Percentiles rank a stretch among this genome's conserved stretches.
phyloP scores from a whole-genome alignment of 2,888 invertebrate genomes.

The Sesamia inferens region DNA sequence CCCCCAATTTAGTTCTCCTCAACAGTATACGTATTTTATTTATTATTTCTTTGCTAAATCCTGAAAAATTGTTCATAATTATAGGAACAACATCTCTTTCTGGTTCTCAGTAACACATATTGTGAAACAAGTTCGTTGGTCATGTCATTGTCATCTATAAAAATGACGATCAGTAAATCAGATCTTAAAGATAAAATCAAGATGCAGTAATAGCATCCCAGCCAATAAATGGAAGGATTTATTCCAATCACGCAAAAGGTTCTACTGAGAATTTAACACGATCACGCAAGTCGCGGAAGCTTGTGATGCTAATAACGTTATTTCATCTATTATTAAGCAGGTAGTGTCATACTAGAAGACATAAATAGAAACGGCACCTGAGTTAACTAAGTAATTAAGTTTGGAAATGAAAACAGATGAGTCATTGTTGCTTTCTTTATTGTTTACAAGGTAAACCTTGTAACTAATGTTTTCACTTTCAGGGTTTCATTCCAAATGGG shows the following conservation, averaged over 20 bases:
- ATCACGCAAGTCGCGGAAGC: constrained; percentile 70
- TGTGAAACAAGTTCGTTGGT: neutral
- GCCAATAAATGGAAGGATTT: constrained; percentile 53
- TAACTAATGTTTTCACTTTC: constrained; percentile 28
- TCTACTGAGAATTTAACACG: constrained; percentile 73
- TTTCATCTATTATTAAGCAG: constrained; percentile 64
- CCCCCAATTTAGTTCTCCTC: too few species aligned
- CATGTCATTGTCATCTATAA: neutral
- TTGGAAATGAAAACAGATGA: constrained; percentile 33
- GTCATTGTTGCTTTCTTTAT: constrained; percentile 17
- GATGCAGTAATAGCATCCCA: constrained; percentile 25
- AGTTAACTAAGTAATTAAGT: constrained; percentile 52
- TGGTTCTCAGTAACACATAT: too few species aligned
- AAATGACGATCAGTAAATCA: neutral
- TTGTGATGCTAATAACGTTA: constrained; percentile 69
- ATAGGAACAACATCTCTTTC: too few species aligned
- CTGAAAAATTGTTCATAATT: neutral
- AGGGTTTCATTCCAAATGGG: neutral
- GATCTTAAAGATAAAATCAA: constrained; percentile 1
- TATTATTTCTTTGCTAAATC: too few species aligned
- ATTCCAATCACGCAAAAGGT: constrained; percentile 61
- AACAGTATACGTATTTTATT: too few species aligned
- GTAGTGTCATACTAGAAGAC: constrained; percentile 39
- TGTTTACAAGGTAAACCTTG: constrained; percentile 1
- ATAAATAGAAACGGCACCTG: constrained; percentile 57